Evolutionary conservation across 2,888 invertebrate genomes (phyloP), one percentile per base, ranked within the genome.

Genomic region (Torymus tubicola): DNA sequence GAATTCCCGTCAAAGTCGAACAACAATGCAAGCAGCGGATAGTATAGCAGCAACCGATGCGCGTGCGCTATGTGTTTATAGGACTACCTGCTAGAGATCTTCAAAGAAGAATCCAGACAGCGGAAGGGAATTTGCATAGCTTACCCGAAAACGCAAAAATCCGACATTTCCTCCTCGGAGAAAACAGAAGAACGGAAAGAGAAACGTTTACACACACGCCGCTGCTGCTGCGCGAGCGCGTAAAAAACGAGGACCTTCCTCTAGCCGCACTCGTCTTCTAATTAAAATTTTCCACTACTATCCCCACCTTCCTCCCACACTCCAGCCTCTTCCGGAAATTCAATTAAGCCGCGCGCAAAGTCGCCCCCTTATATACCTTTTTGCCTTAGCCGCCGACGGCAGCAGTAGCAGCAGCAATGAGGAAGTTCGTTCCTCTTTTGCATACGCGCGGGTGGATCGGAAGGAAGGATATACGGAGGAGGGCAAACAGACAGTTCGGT

Each of bases 311-410:
- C 21, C 21, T 21, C 12, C 31, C 16, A 2, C 42, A 16, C 13
- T 53, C 5, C 63, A 11, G 65, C 50, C 50, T 10, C 42, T 53
- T 24, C 50, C 65, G 72, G 67, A 72, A 72, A 80, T 80, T 80
- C 80, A 80, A 80, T 80, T 80, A 80, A 80, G 52, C 74, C 63
- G 60, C 65, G 31, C 73, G 63, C 52, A n/a, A 75, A 68, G 67
- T 78, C 72, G 63, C 58, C 69, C 31, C 16, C 24, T 21, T 52
- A 31, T 50, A 16, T 63, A 64, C 57, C 61, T 76, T 69, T 55
- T 31, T 63, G 24, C 50, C 58, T 58, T 14, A 8, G 42, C 8
- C 42, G 8, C 0, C 42, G 8, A 5, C 4, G 31, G 2, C 31
- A 3, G 3, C 42, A 8, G 42, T 8, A 42, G 42, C 42, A 42